A percentile compares a stretch with the other conserved stretches of the same genome.
Conservation (phyloP, 2,797 vertebrate species). For the Galagoides demidoff region DNA sequence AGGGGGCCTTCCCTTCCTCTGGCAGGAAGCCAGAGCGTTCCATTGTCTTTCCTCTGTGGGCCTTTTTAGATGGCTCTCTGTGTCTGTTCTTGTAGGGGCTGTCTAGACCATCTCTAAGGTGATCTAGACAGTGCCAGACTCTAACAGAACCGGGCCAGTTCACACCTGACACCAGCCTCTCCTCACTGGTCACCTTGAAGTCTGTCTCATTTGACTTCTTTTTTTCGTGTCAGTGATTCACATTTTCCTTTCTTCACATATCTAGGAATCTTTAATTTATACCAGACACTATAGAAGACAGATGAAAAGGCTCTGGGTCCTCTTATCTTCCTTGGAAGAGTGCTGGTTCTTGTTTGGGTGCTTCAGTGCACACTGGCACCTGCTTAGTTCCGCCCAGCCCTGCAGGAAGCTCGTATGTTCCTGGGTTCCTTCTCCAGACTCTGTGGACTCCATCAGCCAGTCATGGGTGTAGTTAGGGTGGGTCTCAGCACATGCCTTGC, state of each 20-base stretch:
- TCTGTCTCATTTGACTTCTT: background rate
- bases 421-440: background rate
- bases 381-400: too few species aligned
- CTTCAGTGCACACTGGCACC: too few species aligned
- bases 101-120: too few species aligned
- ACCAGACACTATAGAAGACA: background rate
- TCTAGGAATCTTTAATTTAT: background rate
- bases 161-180: background rate
- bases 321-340: background rate
- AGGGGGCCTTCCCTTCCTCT: background rate
- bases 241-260: background rate
- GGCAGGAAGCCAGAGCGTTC: background rate
- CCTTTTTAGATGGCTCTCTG: background rate
- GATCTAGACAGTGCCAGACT: too few species aligned
- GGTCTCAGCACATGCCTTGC: background rate
- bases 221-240: background rate
- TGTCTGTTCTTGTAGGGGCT: fast-evolving
- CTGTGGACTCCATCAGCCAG: background rate
- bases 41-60: background rate
- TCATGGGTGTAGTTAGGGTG: background rate
- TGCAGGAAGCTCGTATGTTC: too few species aligned
- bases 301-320: background rate
- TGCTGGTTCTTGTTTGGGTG: fast-evolving
- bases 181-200: too few species aligned
- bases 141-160: fast-evolving